These are phyloP conservation scores for Ferdinandea cuprea DNA, from an alignment of 2,888 invertebrate genomes.

Conservation along the genomic window DNA sequence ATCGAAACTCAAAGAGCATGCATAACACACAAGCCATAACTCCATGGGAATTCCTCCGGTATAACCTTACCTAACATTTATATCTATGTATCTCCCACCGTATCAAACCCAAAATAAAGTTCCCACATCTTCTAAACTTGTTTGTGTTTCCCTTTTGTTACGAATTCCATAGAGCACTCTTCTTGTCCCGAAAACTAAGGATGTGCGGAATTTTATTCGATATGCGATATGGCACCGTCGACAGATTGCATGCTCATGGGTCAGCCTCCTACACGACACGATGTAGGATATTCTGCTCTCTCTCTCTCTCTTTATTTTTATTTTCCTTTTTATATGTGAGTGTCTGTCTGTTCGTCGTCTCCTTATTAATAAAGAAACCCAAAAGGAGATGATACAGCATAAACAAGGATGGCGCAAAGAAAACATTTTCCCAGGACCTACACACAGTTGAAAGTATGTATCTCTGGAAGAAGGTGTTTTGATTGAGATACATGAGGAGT, in stretches of 20 bases:
- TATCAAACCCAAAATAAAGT: conserved; percentile 12
- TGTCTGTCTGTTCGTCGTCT: conserved; percentile 40
- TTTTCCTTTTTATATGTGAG: conserved; percentile 9
- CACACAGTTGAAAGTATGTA: conserved; percentile 67
- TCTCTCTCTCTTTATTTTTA: conserved; percentile 23
- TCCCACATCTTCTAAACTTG: conserved; percentile 49
- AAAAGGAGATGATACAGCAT: conserved; percentile 28
- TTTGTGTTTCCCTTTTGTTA: conserved; percentile 30
- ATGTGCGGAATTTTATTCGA: conserved; percentile 62
- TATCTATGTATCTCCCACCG: neutral
- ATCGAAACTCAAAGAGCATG: neutral
- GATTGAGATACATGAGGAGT: conserved; percentile 68
- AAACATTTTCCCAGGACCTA: conserved; percentile 70
- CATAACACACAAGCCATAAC: conserved; percentile 3
- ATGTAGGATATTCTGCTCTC: conserved; percentile 20
- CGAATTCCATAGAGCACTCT: conserved; percentile 19
- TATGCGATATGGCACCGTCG: conserved; percentile 63
- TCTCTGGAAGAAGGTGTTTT: conserved; percentile 63
- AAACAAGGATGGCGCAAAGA: conserved; percentile 29
- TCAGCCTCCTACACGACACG: conserved; percentile 61
- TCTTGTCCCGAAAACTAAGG: conserved; percentile 27
- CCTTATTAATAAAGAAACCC: conserved; percentile 51
- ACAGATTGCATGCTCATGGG: conserved; percentile 62
- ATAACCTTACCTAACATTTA: conserved; percentile 5
- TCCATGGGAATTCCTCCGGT: conserved; percentile 32